Conservation (phyloP, 2,797 vertebrate genomes). For the Sebastes matsubarae region DNA sequence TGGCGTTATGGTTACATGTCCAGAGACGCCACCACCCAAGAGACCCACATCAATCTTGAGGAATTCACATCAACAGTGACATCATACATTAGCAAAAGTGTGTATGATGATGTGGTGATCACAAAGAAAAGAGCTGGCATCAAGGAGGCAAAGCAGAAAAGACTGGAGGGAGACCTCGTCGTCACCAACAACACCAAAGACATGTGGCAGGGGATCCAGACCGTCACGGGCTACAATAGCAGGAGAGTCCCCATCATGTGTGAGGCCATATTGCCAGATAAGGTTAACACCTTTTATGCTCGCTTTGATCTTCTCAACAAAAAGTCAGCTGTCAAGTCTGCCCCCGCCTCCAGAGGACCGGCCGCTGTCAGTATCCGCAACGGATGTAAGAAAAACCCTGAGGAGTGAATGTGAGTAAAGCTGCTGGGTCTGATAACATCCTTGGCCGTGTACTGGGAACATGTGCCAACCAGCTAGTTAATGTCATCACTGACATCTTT, state of each 20-base stretch:
- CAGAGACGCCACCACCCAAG: neutral
- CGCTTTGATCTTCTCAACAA: neutral
- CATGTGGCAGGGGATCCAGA: neutral
- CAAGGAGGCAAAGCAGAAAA: neutral
- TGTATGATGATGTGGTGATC: neutral
- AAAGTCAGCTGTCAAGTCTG: neutral
- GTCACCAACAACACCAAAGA: neutral
- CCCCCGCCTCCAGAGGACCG: neutral
- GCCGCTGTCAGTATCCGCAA: neutral
- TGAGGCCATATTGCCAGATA: neutral
- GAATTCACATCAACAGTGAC: neutral
- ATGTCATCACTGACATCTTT: neutral
- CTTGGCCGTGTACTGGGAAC: neutral
- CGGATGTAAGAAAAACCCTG: neutral
- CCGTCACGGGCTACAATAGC: neutral
- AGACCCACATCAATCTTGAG: neutral
- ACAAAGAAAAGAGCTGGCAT: neutral
- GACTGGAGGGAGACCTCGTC: too few relatives aligned
- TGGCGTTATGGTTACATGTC: too few relatives aligned
- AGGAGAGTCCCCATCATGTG: neutral
- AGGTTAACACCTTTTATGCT: neutral
- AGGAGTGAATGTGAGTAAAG: neutral
- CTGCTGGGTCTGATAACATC: neutral
- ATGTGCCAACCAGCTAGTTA: neutral
- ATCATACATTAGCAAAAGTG: neutral